Evolutionary conservation across 1,140 invertebrate genomes (phyloP), one percentile per base, ranked within the genome.

Genomic region (Pogonognathellus flavescens): DNA sequence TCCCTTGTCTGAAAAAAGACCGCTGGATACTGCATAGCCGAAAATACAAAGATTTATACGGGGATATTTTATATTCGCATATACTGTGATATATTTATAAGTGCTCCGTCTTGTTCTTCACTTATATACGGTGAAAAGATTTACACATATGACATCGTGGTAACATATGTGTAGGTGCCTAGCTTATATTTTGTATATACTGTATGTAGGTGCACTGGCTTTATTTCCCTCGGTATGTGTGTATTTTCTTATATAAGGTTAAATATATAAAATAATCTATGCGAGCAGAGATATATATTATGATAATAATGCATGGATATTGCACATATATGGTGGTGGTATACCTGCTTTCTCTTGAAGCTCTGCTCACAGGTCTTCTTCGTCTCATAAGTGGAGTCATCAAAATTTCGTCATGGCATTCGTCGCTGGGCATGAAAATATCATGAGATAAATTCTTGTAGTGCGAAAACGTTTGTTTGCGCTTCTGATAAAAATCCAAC

Each of bases 371-470:
- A 22, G 80, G 60, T 57, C 83, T 53, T 25, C 87, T 53, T 52
- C 87, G 82, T 53, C 86, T 49, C 13, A 86, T 53, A 4, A 88
- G 70, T n/a, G 87, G 49, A 89, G 87, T 90, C 82, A 88, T 90
- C 89, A 87, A 90, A 87, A 91, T 83, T 49, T 88, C 89, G 11
- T 88, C 89, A 55, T 91, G 91, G 87, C 93, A 93, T 87, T 94
- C 93, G 83, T 94, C 93, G 10, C 92, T 92, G 3, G 93, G 92
- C 16, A 94, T 89, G 13, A 92, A 92, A 31, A 93, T 90, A 88
- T 94, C 93, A 85, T 93, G 93, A 20, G 93, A 92, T 59, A 94
- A 91, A 88, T 94, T 93, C 22, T 92, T 90, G 0, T 92, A 93
- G 0, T 92, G 92, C 31, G 91, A 92, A 31, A 92, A 90, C 14